Conservation (phyloP, 1,140 invertebrate species). For the Agraylea sexmaculata region DNA sequence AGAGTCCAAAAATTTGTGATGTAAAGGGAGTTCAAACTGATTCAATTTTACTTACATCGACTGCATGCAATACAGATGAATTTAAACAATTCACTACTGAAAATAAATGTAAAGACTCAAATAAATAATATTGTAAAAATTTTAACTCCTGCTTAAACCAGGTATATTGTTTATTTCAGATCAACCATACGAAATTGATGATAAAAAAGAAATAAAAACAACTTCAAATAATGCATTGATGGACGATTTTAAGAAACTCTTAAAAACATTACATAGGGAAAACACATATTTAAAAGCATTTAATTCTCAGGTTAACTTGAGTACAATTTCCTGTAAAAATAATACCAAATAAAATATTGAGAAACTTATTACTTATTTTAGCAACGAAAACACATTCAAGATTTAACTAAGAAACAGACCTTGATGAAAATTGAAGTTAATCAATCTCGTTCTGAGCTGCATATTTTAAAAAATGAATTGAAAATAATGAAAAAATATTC, state of each 20-base stretch:
- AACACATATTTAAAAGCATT: constrained; percentile 15
- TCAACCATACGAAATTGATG: too few relatives aligned
- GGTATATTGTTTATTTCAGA: too few relatives aligned
- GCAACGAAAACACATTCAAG: constrained; percentile 18
- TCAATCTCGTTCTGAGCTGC: constrained; percentile 4
- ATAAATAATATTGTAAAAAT: too few relatives aligned
- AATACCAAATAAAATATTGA: background rate
- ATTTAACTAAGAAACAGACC: constrained; percentile 14
- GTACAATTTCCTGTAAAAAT: background rate
- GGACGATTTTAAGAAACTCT: constrained; percentile 12
- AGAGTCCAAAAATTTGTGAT: background rate
- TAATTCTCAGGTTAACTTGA: constrained; percentile 11
- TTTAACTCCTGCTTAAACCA: too few relatives aligned
- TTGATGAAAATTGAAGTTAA: constrained; percentile 15
- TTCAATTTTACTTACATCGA: too few relatives aligned
- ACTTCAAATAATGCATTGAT: too few relatives aligned
- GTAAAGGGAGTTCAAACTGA: too few relatives aligned
- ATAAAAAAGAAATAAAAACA: too few relatives aligned
- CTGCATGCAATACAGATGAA: too few relatives aligned
- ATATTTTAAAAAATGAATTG: background rate
- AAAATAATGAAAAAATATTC: constrained; percentile 1
- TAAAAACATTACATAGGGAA: constrained; percentile 16
- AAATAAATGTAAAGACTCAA: too few relatives aligned
- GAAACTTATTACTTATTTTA: constrained; percentile 12
- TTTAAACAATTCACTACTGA: too few relatives aligned